A percentile compares a stretch with the other conserved stretches of the same genome.
phyloP scores from a whole-genome alignment of 92 coral and sea anemone genomes.

The Blastomussa wellsi region DNA sequence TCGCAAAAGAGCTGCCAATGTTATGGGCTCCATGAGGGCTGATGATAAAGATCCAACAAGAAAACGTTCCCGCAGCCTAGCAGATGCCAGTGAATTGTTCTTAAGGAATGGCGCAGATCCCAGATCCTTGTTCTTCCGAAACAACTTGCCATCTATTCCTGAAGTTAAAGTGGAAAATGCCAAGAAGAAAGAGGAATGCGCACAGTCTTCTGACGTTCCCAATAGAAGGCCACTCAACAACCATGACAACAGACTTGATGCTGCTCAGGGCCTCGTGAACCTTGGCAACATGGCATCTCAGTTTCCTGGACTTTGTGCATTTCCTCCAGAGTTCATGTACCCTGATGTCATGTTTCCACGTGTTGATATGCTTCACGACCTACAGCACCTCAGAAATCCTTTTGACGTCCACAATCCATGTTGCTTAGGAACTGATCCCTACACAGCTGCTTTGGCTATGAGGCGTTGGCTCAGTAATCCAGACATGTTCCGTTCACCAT shows the following conservation, averaged over 20 bases:
- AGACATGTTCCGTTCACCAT: slow-evolving; percentile 77
- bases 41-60: slow-evolving; percentile 61
- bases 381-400: slow-evolving; percentile 60
- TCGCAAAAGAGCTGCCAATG: slow-evolving; percentile 61
- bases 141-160: slow-evolving; percentile 66
- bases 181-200: slow-evolving; percentile 41
- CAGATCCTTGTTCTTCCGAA: slow-evolving; percentile 66
- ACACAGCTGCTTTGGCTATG: slow-evolving; percentile 75
- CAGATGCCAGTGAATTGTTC: slow-evolving; percentile 81
- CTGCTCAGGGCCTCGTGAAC: slow-evolving; percentile 88
- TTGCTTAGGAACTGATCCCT: slow-evolving; percentile 69
- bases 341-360: slow-evolving; percentile 88
- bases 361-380: slow-evolving; percentile 71
- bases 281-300: slow-evolving; percentile 79
- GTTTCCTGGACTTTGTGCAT: slow-evolving; percentile 71
- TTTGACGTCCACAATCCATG: slow-evolving; percentile 80
- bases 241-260: slow-evolving; percentile 86
- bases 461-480: slow-evolving; percentile 81
- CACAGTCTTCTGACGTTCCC: slow-evolving; percentile 45
- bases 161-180: slow-evolving; percentile 65
- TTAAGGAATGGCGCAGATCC: slow-evolving; percentile 60
- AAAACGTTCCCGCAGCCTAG: slow-evolving; percentile 84
- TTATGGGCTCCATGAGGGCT: slow-evolving; percentile 51
- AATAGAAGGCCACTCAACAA: slow-evolving; percentile 59
- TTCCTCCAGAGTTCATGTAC: slow-evolving; percentile 85